Evolutionary conservation across 2,113 vertebrate species (phyloP).

Genomic region (Synchiropus splendidus): DNA sequence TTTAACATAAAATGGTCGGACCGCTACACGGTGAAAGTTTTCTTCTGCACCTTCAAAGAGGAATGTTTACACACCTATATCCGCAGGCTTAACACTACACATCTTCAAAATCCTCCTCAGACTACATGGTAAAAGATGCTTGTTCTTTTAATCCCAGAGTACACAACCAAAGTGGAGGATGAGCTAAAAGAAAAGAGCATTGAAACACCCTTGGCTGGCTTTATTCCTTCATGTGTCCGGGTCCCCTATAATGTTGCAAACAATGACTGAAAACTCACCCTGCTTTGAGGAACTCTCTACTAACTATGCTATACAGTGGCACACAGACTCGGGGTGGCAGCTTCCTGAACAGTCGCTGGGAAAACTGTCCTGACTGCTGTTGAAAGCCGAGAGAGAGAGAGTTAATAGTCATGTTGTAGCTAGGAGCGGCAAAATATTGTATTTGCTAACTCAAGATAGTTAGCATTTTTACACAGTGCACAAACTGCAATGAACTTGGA

Average conservation of each 20-base stretch:
- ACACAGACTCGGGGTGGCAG: constrained; percentile 83
- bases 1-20: too few species aligned
- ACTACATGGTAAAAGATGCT: too few species aligned
- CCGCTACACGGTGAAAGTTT: too few species aligned
- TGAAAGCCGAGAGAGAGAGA: constrained; percentile 3
- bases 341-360: constrained; percentile 82
- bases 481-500: too few species aligned
- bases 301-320: constrained; percentile 84
- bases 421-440: too few species aligned
- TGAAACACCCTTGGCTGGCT: not conserved
- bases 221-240: not conserved
- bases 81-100: too few species aligned
- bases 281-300: constrained; percentile 80
- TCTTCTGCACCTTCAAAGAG: too few species aligned
- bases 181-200: not conserved
- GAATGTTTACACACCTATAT: too few species aligned
- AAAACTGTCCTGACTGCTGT: constrained; percentile 82
- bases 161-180: too few species aligned
- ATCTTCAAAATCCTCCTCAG: too few species aligned
- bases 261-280: constrained; percentile 64
- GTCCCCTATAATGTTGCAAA: too few species aligned
- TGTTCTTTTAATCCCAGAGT: too few species aligned
- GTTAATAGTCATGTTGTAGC: not conserved
- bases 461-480: not conserved
- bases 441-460: not conserved